Evolutionary conservation across 2,888 invertebrate species (phyloP).

Genomic region (Asteroscopus sphinx): DNA sequence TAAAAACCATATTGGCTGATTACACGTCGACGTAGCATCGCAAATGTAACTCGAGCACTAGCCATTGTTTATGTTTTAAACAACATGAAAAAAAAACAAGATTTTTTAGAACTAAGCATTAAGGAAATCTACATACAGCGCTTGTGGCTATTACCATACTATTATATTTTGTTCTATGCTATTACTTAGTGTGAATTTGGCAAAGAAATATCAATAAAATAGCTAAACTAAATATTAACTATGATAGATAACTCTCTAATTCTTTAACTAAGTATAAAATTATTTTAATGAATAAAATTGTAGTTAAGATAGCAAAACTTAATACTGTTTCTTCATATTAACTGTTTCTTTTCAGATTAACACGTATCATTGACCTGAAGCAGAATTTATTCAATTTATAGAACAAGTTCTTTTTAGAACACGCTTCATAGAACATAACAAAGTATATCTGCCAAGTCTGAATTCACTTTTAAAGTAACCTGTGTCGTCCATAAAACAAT

Average conservation of each 20-base stretch:
- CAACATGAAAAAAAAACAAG: neutral
- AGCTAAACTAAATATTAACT: too few relatives aligned
- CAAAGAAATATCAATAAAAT: neutral
- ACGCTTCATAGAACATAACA: neutral
- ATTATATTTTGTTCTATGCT: too few relatives aligned
- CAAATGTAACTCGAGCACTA: neutral
- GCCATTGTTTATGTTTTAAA: neutral
- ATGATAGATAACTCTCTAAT: too few relatives aligned
- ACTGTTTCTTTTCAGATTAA: neutral
- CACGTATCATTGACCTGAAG: neutral
- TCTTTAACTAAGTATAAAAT: too few relatives aligned
- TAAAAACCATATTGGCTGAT: conserved; percentile 23
- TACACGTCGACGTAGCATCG: conserved; percentile 20
- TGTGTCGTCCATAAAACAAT: neutral
- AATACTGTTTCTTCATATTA: too few relatives aligned
- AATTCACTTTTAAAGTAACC: neutral
- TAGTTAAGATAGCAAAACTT: too few relatives aligned
- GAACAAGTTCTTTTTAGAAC: neutral
- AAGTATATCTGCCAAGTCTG: neutral
- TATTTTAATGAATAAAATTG: too few relatives aligned
- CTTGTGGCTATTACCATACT: too few relatives aligned
- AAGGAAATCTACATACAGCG: too few relatives aligned
- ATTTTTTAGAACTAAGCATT: too few relatives aligned
- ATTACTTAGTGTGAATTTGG: neutral
- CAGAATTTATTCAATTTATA: neutral